phyloP scores from a whole-genome alignment of 2,888 invertebrate species.

The Sarcophaga rosellei region DNA sequence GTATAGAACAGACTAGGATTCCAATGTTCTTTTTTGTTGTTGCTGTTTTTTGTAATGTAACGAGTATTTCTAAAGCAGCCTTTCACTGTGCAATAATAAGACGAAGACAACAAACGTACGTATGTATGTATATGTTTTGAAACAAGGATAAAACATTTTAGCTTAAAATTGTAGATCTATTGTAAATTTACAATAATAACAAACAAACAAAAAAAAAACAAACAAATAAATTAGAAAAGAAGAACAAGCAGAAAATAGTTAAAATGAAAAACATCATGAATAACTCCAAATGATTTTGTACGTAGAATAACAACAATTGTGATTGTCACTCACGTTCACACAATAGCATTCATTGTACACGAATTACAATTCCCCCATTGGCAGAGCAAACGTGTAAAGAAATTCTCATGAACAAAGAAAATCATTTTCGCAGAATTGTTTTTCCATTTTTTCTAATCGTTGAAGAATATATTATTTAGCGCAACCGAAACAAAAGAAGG shows the following conservation, averaged over 20 bases:
- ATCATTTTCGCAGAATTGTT: not conserved
- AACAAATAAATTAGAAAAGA: not conserved
- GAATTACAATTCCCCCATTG: slow-evolving; percentile 24
- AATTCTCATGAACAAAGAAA: slow-evolving; percentile 42
- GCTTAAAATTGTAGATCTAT: not conserved
- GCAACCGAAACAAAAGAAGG: no score
- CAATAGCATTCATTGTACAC: slow-evolving; percentile 12
- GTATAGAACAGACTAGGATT: not conserved
- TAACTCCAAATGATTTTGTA: slow-evolving; percentile 58
- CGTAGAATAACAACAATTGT: slow-evolving; percentile 45
- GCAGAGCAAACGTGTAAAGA: slow-evolving; percentile 36
- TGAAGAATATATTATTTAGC: not conserved
- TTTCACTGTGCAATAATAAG: not conserved
- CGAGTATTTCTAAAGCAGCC: not conserved
- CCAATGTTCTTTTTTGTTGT: not conserved
- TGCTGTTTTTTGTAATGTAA: not conserved
- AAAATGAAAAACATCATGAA: slow-evolving; percentile 21
- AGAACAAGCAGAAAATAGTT: not conserved
- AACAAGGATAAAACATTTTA: not conserved
- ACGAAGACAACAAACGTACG: not conserved
- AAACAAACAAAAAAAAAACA: not conserved
- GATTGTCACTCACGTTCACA: slow-evolving; percentile 44
- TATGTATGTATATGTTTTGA: not conserved
- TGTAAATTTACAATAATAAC: slow-evolving; percentile 16
- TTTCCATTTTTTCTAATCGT: not conserved